Percentiles rank a stretch among this genome's conserved stretches.
Conservation (phyloP, 2,888 invertebrate genomes). For the Thera obeliscata region DNA sequence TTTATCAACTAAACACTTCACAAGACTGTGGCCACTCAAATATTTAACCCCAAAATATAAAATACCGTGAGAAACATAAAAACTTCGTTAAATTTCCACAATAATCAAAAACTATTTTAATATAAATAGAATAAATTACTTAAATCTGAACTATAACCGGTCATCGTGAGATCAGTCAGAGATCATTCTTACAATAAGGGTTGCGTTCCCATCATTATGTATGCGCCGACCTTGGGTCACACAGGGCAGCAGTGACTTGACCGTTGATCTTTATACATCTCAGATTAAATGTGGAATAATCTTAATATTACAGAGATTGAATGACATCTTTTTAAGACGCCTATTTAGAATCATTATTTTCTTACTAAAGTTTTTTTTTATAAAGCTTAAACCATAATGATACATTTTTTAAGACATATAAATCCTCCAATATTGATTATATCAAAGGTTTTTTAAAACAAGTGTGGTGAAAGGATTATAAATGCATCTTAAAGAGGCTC, state of each 20-base stretch:
- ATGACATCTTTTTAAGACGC: neutral
- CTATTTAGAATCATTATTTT: too few species aligned
- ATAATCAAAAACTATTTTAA: conserved; percentile 60
- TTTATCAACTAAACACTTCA: neutral
- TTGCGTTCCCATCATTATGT: conserved; percentile 66
- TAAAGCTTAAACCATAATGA: too few species aligned
- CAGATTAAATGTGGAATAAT: conserved; percentile 9
- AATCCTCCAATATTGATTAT: too few species aligned
- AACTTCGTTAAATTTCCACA: conserved; percentile 56
- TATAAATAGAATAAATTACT: conserved; percentile 66
- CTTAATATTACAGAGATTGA: conserved; percentile 11
- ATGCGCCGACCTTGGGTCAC: conserved; percentile 67
- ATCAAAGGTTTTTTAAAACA: too few species aligned
- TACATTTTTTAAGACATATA: too few species aligned
- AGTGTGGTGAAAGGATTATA: too few species aligned
- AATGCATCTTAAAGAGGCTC: too few species aligned
- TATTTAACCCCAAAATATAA: conserved; percentile 33
- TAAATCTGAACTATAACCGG: conserved; percentile 60
- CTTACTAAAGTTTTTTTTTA: too few species aligned
- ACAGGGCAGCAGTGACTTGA: conserved; percentile 56
- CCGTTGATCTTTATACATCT: conserved; percentile 68
- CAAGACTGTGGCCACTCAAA: conserved; percentile 20
- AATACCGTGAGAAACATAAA: conserved; percentile 50
- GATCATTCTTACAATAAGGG: conserved; percentile 53
- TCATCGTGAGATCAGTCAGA: conserved; percentile 71